Evolutionary conservation across 2,797 vertebrate species (phyloP), one percentile per base, ranked within the genome.

Genomic region (Molossus alvarezi): DNA sequence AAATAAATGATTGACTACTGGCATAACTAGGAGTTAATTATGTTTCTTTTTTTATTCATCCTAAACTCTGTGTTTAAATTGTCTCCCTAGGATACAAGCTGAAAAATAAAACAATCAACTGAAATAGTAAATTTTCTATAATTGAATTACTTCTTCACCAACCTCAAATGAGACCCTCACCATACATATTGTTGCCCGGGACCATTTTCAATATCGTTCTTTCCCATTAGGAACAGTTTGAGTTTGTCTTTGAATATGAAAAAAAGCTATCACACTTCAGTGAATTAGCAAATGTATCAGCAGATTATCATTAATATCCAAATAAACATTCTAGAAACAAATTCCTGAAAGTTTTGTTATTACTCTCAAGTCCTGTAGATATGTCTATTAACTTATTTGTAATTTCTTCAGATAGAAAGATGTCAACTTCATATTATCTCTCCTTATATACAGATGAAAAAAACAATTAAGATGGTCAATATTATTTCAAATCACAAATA

Each of bases 21-120:
- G 14, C 12, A 64, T 58, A 82, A 86, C 45, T 71, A 51, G 72
- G 57, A 94, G 12, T 72, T 92, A 51, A 86, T 72, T 76, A 17
- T 65, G 91, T 85, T 75, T 37, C 37, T 92, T 77, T 48, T 94
- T 82, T 51, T 69, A 33, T 12, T 89, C 65, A 83, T 18, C 27
- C 15, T 73, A 21, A 71, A 73, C 1, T 25, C 15, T 27, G 3
- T 57, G 9, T 79, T 90, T 57, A 80, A 64, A 62, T 82, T 11
- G 88, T 92, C n/a, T 88, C 79, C 18, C 21, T 27, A 72, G 73
- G 82, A 91, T 79, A 80, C 11, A 69, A 88, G 3, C 25, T 51
- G 18, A 88, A 57, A 55, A 51, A 89, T 25, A 91, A 69, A 90
- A 76, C 9, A 88, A 18, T 5, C n/a, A 88, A 55, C 14, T 58